These are phyloP conservation scores for Premnoplex brunnescens DNA, from an alignment of 2,797 vertebrate species.

Conservation along the genomic window DNA sequence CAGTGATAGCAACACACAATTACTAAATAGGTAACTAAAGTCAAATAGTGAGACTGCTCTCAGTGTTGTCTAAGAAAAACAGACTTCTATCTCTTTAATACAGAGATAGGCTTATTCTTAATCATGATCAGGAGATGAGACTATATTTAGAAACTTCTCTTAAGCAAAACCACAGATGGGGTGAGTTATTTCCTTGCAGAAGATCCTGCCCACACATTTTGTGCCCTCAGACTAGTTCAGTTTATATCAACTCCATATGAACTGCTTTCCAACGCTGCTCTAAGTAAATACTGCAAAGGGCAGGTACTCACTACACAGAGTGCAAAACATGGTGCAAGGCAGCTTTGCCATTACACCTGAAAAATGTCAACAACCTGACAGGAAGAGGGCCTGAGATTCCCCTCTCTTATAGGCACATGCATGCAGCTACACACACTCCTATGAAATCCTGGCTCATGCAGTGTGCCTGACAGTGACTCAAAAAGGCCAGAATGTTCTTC, in stretches of 20 bases:
- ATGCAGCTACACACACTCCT: background rate
- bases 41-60: background rate
- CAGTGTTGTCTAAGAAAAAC: background rate
- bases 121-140: background rate
- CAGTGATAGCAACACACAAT: background rate
- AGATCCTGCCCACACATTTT: constrained; percentile 19
- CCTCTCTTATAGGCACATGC: background rate
- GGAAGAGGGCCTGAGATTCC: background rate
- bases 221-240: background rate
- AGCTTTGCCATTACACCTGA: background rate
- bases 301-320: background rate
- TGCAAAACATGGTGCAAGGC: background rate
- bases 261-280: background rate
- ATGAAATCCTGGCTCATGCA: background rate
- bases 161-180: constrained; percentile 23
- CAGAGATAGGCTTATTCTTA: background rate
- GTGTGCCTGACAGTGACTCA: background rate
- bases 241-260: constrained; percentile 10
- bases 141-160: constrained; percentile 35
- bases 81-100: background rate
- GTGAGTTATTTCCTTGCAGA: background rate
- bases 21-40: background rate
- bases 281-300: background rate
- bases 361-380: background rate
- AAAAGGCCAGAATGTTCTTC: background rate